These are phyloP conservation scores for Dascillus cervinus DNA, from an alignment of 2,888 invertebrate species.

Conservation along the genomic window DNA sequence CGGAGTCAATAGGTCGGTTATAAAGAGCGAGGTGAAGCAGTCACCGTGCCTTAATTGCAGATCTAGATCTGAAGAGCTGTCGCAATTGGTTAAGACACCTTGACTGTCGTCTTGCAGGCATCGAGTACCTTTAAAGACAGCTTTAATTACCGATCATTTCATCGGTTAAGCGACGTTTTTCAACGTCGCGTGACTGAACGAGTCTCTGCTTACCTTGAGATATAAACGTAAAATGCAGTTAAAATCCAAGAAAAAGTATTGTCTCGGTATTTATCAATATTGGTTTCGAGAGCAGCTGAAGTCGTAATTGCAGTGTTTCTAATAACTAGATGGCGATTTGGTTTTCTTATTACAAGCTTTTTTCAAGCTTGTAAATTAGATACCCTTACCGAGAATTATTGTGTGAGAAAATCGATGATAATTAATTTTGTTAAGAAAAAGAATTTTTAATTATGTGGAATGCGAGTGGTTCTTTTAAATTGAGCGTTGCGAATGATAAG, in stretches of 20 bases:
- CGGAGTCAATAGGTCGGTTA: too few relatives aligned
- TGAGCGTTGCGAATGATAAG: too few relatives aligned
- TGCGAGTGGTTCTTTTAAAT: too few relatives aligned
- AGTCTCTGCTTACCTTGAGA: constrained; percentile 19
- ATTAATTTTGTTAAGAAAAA: too few relatives aligned
- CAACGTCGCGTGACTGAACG: constrained; percentile 17
- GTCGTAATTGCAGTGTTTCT: constrained; percentile 15
- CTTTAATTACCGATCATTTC: constrained; percentile 4
- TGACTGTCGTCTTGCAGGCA: constrained; percentile 1
- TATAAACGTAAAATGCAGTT: constrained; percentile 4
- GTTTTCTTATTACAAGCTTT: too few relatives aligned
- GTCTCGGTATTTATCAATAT: constrained; percentile 14
- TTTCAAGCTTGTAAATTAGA: too few relatives aligned
- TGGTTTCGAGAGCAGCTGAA: constrained; percentile 9
- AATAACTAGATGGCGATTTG: constrained; percentile 14
- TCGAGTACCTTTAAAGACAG: constrained; percentile 8
- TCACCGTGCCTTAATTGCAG: too few relatives aligned
- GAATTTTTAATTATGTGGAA: too few relatives aligned
- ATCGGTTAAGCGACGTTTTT: constrained; percentile 9
- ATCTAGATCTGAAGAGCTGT: too few relatives aligned
- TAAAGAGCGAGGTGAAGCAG: too few relatives aligned
- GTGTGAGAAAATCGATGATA: too few relatives aligned
- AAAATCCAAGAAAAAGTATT: constrained; percentile 10
- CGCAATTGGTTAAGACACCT: constrained; percentile 4
- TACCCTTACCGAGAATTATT: too few relatives aligned